Base-by-base conservation (phyloP, 2,797 vertebrate genomes). In the Heteromormyrus szaboi region DNA sequence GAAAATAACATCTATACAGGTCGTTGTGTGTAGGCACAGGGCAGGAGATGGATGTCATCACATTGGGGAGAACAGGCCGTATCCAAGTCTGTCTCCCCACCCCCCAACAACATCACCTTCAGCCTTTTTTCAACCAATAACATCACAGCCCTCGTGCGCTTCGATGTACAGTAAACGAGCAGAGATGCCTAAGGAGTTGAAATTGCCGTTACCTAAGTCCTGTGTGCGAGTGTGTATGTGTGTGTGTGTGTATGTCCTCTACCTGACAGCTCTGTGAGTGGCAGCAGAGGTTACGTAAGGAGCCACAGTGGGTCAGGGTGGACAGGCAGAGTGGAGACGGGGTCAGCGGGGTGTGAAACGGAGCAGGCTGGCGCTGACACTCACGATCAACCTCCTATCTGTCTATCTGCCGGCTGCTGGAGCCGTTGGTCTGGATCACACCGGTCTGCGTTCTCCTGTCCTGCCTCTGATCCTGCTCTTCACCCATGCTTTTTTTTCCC, bases 311-410 rank as follows among this genome's bases (percentile, higher is more conserved):
- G 95, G 95, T 93, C 93, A 91, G 93, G 95, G 93, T 95, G 95
- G 96, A 96, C 96, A 96, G 96, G 93, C 95, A 93, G 92, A 96
- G 93, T 94, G 94, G 95, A 96, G 95, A 96, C 96, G 96, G 96
- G 96, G 96, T 96, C 96, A 96, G 95, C 95, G 94, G 95, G 96
- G 95, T 96, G 96, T 96, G 96, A 96, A 95, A 96, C 95, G 95
- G 87, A 96, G 96, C 96, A 96, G 96, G 95, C 93, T 96, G 44
- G 25, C 37, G 59, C 83, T 89, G 88, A 89, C 81, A 89, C 19
- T 96, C 94, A 91, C 95, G 96, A 96, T 96, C 96, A 96, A 94
- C 1, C 92, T 90, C 54, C 37, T 65, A 50, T 83, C 81, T 88
- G 56, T 88, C 88, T 51, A 48, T 88, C 96, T 96, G 95, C 95